These are phyloP conservation scores for Hanleya hanleyi DNA, from an alignment of 2,888 invertebrate species.

Conservation along the genomic window DNA sequence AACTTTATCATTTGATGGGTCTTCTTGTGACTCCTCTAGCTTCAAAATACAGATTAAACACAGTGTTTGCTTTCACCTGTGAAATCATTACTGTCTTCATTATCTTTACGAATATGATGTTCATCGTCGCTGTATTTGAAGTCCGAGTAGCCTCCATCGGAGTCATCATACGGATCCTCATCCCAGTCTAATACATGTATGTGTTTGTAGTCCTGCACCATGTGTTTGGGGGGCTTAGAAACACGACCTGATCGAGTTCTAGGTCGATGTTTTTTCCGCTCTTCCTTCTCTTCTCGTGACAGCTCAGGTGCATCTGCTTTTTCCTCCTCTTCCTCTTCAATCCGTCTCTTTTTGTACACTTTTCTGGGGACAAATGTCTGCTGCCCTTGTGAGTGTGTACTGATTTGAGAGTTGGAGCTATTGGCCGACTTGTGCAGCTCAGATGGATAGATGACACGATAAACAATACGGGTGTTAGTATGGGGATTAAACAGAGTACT, in stretches of 20 bases:
- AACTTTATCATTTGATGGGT: too few relatives aligned
- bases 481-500: constrained; percentile 75
- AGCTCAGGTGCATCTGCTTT: constrained; percentile 64
- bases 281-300: constrained; percentile 75
- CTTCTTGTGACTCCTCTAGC: too few relatives aligned
- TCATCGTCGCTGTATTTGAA: constrained; percentile 73
- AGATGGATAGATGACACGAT: constrained; percentile 76
- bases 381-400: constrained; percentile 41
- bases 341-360: constrained; percentile 22
- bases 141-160: constrained; percentile 78
- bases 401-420: constrained; percentile 19
- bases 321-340: constrained; percentile 43
- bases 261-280: constrained; percentile 74
- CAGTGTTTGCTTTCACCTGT: too few relatives aligned
- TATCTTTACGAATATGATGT: background rate
- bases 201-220: constrained; percentile 79
- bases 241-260: constrained; percentile 77
- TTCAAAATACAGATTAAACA: too few relatives aligned
- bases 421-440: constrained; percentile 65
- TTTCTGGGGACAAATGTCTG: constrained; percentile 38
- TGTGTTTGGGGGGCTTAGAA: constrained; percentile 78
- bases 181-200: constrained; percentile 77
- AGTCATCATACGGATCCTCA: constrained; percentile 77
- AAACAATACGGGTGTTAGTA: constrained; percentile 78
- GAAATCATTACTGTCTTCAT: constrained; percentile 7